Percentiles rank a stretch among this genome's conserved stretches.
Evolutionary conservation across 2,888 invertebrate genomes (phyloP).

Genomic region (Tortricodes alternella): DNA sequence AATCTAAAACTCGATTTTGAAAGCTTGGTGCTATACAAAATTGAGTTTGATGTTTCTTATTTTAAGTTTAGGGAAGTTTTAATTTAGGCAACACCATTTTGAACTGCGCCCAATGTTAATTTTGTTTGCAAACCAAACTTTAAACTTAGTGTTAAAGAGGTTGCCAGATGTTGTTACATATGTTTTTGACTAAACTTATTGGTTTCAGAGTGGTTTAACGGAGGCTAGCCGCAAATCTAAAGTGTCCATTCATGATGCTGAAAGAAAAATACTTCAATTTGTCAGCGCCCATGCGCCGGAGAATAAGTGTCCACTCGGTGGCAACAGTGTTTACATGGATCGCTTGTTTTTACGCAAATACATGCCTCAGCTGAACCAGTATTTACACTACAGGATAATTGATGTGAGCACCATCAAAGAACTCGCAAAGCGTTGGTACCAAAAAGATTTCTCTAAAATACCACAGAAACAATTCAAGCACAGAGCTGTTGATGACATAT

Average conservation of each 20-base stretch:
- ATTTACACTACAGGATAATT: slow-evolving; percentile 95
- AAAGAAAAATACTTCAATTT: slow-evolving; percentile 87
- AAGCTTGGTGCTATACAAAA: no score
- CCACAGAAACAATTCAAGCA: slow-evolving; percentile 87
- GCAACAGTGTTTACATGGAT: slow-evolving; percentile 95
- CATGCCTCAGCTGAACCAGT: slow-evolving; percentile 90
- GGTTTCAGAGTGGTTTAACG: slow-evolving; percentile 89
- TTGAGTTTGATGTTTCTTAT: no score
- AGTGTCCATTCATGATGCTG: slow-evolving; percentile 86
- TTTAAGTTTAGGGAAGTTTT: no score
- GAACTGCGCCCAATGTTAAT: no score
- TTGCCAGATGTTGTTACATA: no score
- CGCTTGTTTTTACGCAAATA: slow-evolving; percentile 90
- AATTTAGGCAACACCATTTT: no score
- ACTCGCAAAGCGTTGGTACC: slow-evolving; percentile 90
- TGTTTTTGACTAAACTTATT: not conserved
- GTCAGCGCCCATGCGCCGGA: slow-evolving; percentile 82
- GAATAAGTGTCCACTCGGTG: slow-evolving; percentile 89
- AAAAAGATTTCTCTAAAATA: slow-evolving; percentile 75
- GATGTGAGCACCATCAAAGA: slow-evolving; percentile 97
- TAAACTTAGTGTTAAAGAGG: no score
- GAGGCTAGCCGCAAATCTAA: slow-evolving; percentile 87
- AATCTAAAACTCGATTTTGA: no score
- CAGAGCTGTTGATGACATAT: slow-evolving; percentile 91
- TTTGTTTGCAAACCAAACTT: not conserved